Evolutionary conservation across 2,797 vertebrate species (phyloP).

Genomic region (Coregonus suidteri): DNA sequence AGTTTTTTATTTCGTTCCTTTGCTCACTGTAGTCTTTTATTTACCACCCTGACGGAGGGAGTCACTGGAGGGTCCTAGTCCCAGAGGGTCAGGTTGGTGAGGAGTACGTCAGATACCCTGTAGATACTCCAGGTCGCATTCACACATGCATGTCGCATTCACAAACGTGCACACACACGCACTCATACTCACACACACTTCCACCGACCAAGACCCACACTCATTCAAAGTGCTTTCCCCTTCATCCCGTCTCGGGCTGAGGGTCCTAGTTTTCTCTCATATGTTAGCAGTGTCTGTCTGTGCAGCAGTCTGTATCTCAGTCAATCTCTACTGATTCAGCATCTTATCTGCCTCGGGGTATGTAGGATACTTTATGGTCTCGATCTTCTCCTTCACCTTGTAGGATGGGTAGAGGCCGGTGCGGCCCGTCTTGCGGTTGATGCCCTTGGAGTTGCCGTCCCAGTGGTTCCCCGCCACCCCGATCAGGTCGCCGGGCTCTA

Average conservation of each 20-base stretch:
- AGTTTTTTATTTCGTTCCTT: conserved; percentile 31
- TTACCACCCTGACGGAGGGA: not conserved
- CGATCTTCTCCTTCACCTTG: conserved; percentile 97
- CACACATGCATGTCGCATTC: not conserved
- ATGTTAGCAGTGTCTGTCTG: not conserved
- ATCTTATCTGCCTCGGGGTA: conserved; percentile 80
- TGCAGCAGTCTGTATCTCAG: not conserved
- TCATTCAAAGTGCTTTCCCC: not conserved
- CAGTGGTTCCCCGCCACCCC: conserved; percentile 98
- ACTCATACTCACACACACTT: conserved; percentile 7
- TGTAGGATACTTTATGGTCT: conserved; percentile 95
- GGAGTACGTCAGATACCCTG: conserved; percentile 13
- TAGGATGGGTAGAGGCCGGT: conserved; percentile 97
- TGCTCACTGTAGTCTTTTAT: not conserved
- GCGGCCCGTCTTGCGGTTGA: conserved; percentile 93
- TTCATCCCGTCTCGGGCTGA: not conserved
- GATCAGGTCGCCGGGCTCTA: conserved; percentile 94
- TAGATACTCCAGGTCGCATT: conserved; percentile 36
- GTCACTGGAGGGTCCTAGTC: not conserved
- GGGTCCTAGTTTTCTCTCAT: not conserved
- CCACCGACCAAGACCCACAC: conserved; percentile 3
- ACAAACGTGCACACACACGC: not conserved
- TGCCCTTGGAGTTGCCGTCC: conserved; percentile 97
- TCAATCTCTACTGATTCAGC: conserved; percentile 41
- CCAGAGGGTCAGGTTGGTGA: not conserved